phyloP scores from a whole-genome alignment of 2,113 vertebrate species.

The Gorsachius goisagi region DNA sequence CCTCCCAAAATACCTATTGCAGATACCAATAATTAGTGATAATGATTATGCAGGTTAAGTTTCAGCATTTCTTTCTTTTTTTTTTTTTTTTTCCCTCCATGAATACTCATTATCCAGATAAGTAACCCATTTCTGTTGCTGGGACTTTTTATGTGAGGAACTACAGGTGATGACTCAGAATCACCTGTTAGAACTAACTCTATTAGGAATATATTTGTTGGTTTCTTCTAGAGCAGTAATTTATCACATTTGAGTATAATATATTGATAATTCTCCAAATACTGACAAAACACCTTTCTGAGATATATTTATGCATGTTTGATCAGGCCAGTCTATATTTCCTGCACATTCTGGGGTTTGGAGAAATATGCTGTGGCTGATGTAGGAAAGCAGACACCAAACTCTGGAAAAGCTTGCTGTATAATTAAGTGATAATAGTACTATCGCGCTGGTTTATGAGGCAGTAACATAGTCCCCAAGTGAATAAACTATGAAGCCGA shows the following conservation, averaged over 20 bases:
- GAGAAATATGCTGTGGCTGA: neutral
- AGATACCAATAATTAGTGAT: neutral
- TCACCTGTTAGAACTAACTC: slow-evolving; percentile 29
- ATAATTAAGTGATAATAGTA: slow-evolving; percentile 44
- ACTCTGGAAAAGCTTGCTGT: neutral
- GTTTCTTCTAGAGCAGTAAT: neutral
- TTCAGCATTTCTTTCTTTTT: neutral
- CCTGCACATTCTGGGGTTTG: neutral
- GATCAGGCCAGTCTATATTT: neutral
- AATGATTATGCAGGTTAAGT: neutral
- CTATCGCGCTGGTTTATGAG: neutral
- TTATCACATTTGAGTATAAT: neutral
- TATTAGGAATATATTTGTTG: neutral
- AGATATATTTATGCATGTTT: neutral
- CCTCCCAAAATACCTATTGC: neutral
- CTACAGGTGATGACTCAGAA: neutral
- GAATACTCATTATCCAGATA: neutral
- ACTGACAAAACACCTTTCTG: neutral
- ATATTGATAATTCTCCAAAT: neutral
- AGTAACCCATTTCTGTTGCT: neutral
- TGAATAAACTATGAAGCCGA: neutral
- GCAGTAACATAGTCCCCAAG: neutral
- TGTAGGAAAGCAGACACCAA: neutral
- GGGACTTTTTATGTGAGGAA: neutral
- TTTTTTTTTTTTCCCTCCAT: neutral